Percentiles rank a stretch among this genome's conserved stretches.
Evolutionary conservation across 2,113 vertebrate species (phyloP).

Genomic region (Anguilla japonica): DNA sequence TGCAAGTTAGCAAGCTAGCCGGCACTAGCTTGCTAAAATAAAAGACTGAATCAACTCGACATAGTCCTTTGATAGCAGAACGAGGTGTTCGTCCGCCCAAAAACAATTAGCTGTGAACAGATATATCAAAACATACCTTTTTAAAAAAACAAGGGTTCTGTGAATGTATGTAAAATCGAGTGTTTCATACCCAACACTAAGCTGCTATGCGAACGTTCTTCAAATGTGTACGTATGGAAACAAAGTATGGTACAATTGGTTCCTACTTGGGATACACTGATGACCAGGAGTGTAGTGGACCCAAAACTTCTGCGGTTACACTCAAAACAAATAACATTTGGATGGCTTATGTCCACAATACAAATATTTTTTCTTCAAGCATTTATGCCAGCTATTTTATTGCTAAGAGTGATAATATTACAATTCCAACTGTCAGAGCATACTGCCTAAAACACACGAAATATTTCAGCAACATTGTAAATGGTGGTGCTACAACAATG

Average conservation of each 20-base stretch:
- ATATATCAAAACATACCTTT: not conserved
- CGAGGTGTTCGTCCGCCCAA: not conserved
- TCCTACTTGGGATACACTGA: constrained; percentile 5
- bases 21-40: constrained; percentile 19
- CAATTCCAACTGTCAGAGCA: no score
- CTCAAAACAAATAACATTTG: no score
- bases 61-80: not conserved
- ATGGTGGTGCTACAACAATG: no score
- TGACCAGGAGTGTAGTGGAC: not conserved
- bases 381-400: no score
- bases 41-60: not conserved
- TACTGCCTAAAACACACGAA: no score
- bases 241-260: not conserved
- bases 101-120: not conserved
- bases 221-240: constrained; percentile 18
- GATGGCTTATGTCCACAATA: no score
- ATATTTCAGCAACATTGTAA: no score
- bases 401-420: no score
- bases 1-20: constrained; percentile 25
- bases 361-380: no score
- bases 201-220: not conserved
- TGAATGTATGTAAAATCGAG: not conserved
- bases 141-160: not conserved
- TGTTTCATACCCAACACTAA: constrained; percentile 12
- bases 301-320: no score